Evolutionary conservation across 2,888 invertebrate genomes (phyloP), one percentile per base, ranked within the genome.

Genomic region (Platycheirus albimanus): DNA sequence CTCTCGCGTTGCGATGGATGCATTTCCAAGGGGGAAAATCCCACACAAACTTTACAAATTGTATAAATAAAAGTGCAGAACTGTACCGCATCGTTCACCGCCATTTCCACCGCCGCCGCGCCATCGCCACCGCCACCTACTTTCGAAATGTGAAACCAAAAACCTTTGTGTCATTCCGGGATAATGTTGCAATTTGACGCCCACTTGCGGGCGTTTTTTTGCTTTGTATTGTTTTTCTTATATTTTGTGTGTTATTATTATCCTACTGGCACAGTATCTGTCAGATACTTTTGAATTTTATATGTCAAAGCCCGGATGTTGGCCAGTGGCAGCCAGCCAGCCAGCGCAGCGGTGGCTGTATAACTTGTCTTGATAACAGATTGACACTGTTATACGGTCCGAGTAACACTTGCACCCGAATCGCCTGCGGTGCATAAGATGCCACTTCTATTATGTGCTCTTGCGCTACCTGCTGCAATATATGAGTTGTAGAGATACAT

Each of bases 101-200:
- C 36, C 17, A 19, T 20, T n/a, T n/a, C n/a, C n/a, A n/a, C n/a
- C n/a, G n/a, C n/a, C n/a, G n/a, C n/a, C n/a, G n/a, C n/a, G n/a
- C n/a, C n/a, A n/a, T n/a, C n/a, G n/a, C n/a, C 45, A 45, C 43
- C 17, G 67, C 81, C 77, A 78, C 72, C 83, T 74, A 83, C 83
- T 83, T 78, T 83, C 78, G 52, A 74, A 52, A 47, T 72, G 77
- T 72, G 78, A 83, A 83, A 78, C 72, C 43, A 36, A 78, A 64
- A 69, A 74, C 67, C 51, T 69, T 78, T 43, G 67, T 69, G 64
- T 78, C 64, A 69, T 51, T 69, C 13, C 6, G 58, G 51, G 58
- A 33, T 52, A 83, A 47, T 72, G 77, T 49, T 72, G 72, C 64
- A 64, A 56, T 69, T 64, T 69, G 47, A 74, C 83, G 69, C 83